Base-by-base conservation (phyloP, 2,113 vertebrate species). In the Blennius ocellaris region DNA sequence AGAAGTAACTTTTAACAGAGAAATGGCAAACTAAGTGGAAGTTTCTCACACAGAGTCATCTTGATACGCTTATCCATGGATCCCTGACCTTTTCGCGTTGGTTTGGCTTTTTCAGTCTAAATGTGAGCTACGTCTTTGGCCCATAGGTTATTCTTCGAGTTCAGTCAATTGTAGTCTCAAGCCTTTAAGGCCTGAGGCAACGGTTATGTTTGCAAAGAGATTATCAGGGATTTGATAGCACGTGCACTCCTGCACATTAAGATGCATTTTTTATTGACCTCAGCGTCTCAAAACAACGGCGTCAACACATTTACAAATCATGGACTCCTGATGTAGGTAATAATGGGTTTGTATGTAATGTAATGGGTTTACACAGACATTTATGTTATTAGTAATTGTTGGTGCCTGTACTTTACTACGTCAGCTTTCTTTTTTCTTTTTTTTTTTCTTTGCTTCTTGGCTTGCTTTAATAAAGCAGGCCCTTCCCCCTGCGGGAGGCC, bases 401-500 rank as follows among this genome's bases (percentile, higher is more conserved):
- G 5, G 0, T 72, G 50, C 36, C 30, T 61, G n/a, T 47, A 40
- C 70, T 78, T 5, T 11, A 10, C 69, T 69, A 56, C 8, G 40
- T 75, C 70, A 64, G 60, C 55, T 71, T 48, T 72, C n/a, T 55
- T 59, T 69, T 75, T 74, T 39, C 7, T 30, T 30, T 30, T 30
- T 30, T 30, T 30, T 30, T 30, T 30, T 30, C 2, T 30, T 30
- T 30, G 52, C 14, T 77, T 71, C 8, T 58, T 69, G 37, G 9
- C 53, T 59, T 57, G 55, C 58, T 79, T 79, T 78, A 70, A 75
- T 86, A 70, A 85, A 82, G 69, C 59, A 56, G 47, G 44, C 30
- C 40, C 57, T 50, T 62, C 66, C 11, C 68, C 73, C 84, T 80
- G 79, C 75, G 75, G 82, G 87, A 84, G 61, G 52, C 81, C 86